Evolutionary conservation across 2,113 vertebrate genomes (phyloP).

Genomic region (Python bivittatus): DNA sequence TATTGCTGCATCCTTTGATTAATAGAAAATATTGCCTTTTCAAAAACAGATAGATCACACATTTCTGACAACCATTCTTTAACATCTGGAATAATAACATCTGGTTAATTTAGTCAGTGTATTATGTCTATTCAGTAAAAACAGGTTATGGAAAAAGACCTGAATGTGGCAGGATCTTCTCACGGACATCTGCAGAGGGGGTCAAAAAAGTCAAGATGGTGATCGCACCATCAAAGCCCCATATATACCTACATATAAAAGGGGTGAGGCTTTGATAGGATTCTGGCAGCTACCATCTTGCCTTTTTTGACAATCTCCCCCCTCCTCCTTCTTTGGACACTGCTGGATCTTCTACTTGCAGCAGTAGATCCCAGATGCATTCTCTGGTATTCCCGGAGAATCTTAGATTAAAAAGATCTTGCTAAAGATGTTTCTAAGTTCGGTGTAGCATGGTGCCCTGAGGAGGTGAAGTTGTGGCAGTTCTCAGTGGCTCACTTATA

Average conservation of each 20-base stretch:
- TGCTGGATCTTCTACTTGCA: not conserved
- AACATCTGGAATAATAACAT: too few species aligned
- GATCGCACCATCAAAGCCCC: not conserved
- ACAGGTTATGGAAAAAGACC: too few species aligned
- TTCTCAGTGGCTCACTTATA: not conserved
- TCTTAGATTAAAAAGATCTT: not conserved
- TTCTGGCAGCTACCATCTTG: not conserved
- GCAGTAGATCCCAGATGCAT: not conserved
- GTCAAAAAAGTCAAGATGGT: too few species aligned
- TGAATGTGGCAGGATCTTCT: too few species aligned
- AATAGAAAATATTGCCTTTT: too few species aligned
- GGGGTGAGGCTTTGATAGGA: not conserved
- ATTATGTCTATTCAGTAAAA: too few species aligned
- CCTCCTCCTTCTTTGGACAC: not conserved
- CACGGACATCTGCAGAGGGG: too few species aligned
- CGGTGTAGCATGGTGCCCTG: not conserved
- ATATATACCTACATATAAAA: not conserved
- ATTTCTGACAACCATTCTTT: too few species aligned
- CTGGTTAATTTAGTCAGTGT: too few species aligned
- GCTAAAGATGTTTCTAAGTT: not conserved
- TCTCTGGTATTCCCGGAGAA: not conserved
- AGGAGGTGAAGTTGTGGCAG: not conserved
- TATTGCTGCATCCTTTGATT: too few species aligned
- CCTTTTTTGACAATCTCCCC: not conserved
- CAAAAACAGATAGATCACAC: too few species aligned